These are phyloP conservation scores for Rhagologus leucostigma DNA, from an alignment of 2,113 vertebrate genomes.

Conservation along the genomic window DNA sequence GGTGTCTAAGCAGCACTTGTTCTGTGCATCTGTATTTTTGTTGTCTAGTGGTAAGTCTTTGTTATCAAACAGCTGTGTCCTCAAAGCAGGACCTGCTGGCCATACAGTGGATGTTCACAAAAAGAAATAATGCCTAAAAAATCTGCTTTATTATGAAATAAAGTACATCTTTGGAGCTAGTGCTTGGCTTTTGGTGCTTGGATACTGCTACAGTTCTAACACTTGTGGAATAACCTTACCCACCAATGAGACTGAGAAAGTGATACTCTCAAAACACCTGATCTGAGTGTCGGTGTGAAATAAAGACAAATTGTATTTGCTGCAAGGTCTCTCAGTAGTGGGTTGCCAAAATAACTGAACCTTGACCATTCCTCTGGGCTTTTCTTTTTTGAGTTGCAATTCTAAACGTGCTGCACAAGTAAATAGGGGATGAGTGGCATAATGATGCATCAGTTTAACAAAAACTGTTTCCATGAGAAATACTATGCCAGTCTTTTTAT, in stretches of 20 bases:
- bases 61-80: neutral
- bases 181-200: neutral
- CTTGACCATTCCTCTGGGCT: neutral
- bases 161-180: slow-evolving; percentile 51
- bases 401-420: rapidly evolving
- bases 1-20: neutral
- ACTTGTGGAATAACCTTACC: neutral
- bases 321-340: neutral
- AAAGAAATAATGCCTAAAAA: slow-evolving; percentile 42
- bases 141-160: slow-evolving; percentile 58
- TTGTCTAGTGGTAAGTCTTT: neutral
- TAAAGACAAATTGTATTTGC: neutral
- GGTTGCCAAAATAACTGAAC: neutral
- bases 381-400: neutral
- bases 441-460: neutral
- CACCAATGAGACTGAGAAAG: neutral
- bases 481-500: neutral
- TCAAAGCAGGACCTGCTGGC: neutral
- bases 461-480: neutral
- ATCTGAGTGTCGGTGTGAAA: neutral
- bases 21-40: neutral
- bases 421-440: neutral
- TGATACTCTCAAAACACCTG: neutral
- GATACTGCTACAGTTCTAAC: neutral
- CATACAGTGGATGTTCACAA: neutral